Conservation (phyloP, 2,113 vertebrate genomes). For the Siniperca chuatsi region DNA sequence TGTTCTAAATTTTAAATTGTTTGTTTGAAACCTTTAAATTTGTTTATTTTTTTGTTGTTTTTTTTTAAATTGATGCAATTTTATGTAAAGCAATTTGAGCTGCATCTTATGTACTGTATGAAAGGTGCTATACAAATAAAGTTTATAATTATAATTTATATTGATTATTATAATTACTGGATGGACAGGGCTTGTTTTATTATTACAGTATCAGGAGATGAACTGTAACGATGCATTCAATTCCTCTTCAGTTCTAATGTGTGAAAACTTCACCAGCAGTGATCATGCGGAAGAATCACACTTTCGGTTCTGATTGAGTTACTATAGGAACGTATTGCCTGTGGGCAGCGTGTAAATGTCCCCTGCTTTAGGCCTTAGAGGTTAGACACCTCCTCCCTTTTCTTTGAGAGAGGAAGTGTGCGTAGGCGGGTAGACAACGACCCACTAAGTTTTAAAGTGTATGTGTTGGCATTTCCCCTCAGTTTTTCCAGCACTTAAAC, state of each 20-base stretch:
- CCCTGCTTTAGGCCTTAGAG: neutral
- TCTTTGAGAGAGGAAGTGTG: slow-evolving; percentile 69
- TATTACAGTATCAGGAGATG: neutral
- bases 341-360: slow-evolving; percentile 31
- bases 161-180: neutral
- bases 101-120: neutral
- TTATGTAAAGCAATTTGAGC: neutral
- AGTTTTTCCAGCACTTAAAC: slow-evolving; percentile 1
- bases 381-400: slow-evolving; percentile 7
- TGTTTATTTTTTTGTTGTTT: neutral
- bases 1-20: neutral
- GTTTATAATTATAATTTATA: neutral
- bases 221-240: neutral
- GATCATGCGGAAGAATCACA: neutral
- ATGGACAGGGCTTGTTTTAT: neutral
- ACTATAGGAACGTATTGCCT: neutral
- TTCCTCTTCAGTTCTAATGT: neutral
- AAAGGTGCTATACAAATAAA: neutral
- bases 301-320: slow-evolving; percentile 6
- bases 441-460: slow-evolving; percentile 14
- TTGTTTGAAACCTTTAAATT: neutral
- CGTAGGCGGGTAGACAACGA: slow-evolving; percentile 50
- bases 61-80: neutral
- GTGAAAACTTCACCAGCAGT: neutral
- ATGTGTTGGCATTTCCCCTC: slow-evolving; percentile 19